Percentiles rank a stretch among this genome's conserved stretches.
Evolutionary conservation across 2,888 invertebrate genomes (phyloP).

Genomic region (Protophormia terraenovae): DNA sequence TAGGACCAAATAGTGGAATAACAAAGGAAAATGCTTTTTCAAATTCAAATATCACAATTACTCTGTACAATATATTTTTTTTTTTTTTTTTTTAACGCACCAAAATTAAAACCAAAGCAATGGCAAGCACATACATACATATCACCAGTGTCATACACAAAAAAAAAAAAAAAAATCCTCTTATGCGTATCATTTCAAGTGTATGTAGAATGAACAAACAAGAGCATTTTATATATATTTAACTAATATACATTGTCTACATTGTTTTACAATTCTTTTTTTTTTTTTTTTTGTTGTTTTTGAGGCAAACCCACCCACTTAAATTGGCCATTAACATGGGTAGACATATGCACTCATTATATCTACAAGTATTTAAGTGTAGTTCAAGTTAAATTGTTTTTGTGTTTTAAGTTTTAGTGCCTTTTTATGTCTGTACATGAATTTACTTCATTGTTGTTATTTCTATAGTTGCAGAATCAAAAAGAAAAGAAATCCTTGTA

Average conservation of each 20-base stretch:
- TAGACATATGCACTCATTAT: slow-evolving; percentile 43
- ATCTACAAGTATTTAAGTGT: slow-evolving; percentile 48
- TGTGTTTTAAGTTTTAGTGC: slow-evolving; percentile 19
- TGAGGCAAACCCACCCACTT: slow-evolving; percentile 27
- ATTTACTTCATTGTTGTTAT: background rate
- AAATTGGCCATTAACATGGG: slow-evolving; percentile 43
- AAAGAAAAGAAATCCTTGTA: background rate
- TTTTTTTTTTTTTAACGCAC: too few relatives aligned
- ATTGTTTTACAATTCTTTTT: slow-evolving; percentile 8
- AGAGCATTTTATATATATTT: slow-evolving; percentile 29
- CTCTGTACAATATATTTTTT: too few relatives aligned
- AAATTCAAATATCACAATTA: too few relatives aligned
- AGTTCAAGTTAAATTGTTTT: slow-evolving; percentile 45
- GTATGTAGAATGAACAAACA: slow-evolving; percentile 21
- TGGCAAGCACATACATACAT: background rate
- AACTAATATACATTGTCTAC: slow-evolving; percentile 15
- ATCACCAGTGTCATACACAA: slow-evolving; percentile 11
- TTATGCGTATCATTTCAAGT: slow-evolving; percentile 14
- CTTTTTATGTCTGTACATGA: background rate
- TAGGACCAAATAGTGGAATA: too few relatives aligned
- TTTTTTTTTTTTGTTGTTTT: background rate
- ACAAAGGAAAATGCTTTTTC: too few relatives aligned
- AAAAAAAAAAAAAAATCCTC: slow-evolving; percentile 5
- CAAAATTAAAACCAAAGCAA: background rate
- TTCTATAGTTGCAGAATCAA: background rate